Evolutionary conservation across 2,113 vertebrate genomes (phyloP).

Genomic region (Mormoops blainvillei): DNA sequence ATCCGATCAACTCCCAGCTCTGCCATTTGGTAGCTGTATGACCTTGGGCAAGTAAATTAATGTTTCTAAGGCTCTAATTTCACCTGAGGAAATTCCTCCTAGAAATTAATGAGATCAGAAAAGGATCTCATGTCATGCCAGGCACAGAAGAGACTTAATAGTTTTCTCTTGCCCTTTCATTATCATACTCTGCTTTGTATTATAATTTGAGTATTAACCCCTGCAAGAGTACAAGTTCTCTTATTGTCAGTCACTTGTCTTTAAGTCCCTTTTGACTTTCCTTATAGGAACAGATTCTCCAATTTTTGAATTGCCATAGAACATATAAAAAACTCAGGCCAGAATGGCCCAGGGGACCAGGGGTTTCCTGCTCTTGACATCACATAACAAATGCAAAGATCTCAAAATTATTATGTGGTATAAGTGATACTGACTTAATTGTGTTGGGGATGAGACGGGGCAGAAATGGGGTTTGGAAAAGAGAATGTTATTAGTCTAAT

Average conservation of each 20-base stretch:
- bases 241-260: not conserved
- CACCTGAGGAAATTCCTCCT: not conserved
- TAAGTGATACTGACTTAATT: not conserved
- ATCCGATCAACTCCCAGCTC: not conserved
- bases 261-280: conserved; percentile 25
- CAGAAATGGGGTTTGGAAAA: not conserved
- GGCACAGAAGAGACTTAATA: not conserved
- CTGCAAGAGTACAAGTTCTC: not conserved
- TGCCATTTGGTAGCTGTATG: not conserved
- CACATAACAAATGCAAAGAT: conserved; percentile 41
- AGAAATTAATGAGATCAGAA: conserved; percentile 25
- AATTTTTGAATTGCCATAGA: conserved; percentile 41
- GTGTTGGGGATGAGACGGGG: not conserved
- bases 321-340: conserved; percentile 22
- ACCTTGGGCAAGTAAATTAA: not conserved
- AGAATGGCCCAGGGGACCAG: not conserved
- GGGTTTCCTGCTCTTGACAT: not conserved
- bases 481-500: not conserved
- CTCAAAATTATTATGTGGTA: not conserved
- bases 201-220: not conserved
- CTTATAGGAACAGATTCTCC: conserved; percentile 2
- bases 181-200: not conserved
- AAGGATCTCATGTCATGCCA: not conserved
- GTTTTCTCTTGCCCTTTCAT: conserved; percentile 15
- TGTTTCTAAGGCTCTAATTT: not conserved